These are phyloP conservation scores for Halcyon leucocephala DNA, from an alignment of 2,797 vertebrate species.

Conservation along the genomic window DNA sequence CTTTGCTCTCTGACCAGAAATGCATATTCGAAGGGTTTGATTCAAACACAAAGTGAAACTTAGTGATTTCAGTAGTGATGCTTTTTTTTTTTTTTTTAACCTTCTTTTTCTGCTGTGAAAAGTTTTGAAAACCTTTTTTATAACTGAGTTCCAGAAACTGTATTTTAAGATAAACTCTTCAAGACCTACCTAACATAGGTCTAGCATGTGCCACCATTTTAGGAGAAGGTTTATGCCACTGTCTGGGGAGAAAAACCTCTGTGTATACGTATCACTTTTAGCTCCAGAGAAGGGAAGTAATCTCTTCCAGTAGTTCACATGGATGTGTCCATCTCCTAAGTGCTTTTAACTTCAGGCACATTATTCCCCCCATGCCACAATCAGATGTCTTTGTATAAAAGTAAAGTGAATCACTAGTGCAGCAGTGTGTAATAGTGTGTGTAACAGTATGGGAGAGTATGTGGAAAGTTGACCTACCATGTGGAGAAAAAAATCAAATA, in stretches of 20 bases:
- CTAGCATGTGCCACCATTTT: background rate
- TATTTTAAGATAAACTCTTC: background rate
- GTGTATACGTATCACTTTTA: background rate
- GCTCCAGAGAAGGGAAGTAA: background rate
- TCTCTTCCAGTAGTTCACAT: background rate
- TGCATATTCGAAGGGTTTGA: conserved; percentile 78
- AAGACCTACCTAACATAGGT: background rate
- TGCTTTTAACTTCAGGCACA: background rate
- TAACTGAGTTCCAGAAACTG: background rate
- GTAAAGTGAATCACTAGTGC: background rate
- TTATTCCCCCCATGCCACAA: background rate
- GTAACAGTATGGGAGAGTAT: background rate
- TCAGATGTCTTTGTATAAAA: background rate
- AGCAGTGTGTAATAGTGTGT: background rate
- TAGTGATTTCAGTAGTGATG: conserved; percentile 57
- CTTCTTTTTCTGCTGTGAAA: conserved; percentile 38
- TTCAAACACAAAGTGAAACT: conserved; percentile 79
- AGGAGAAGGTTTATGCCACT: background rate
- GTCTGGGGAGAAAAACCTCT: background rate
- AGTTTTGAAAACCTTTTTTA: conserved; percentile 60
- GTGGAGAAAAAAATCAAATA: background rate
- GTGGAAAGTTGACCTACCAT: background rate
- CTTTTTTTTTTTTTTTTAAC: background rate
- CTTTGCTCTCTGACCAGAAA: conserved; percentile 85
- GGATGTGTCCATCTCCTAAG: background rate